Percentiles rank a stretch among this genome's conserved stretches.
Evolutionary conservation across 35 echinoderm and acorn worm genomes (phyloP).

Genomic region (Amphiura filiformis): DNA sequence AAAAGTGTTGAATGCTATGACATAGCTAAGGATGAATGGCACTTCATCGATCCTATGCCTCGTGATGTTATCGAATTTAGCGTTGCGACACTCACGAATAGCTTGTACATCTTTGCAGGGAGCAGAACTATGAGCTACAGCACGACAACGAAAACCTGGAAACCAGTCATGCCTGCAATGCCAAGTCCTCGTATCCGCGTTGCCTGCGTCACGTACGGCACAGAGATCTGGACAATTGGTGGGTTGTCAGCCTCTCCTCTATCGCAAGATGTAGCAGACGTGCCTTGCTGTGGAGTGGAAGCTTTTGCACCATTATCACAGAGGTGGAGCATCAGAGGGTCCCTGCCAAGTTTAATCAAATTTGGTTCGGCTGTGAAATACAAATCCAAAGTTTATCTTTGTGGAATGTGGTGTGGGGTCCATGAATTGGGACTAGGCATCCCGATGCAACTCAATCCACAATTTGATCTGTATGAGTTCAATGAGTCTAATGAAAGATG

Average conservation of each 20-base stretch:
- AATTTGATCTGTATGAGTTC: conserved; percentile 57
- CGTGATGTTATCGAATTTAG: conserved; percentile 71
- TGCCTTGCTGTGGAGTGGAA: conserved; percentile 50
- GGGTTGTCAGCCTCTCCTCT: conserved; percentile 31
- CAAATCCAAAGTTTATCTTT: conserved; percentile 44
- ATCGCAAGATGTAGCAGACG: conserved; percentile 18
- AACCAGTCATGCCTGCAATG: conserved; percentile 54
- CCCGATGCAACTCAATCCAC: conserved; percentile 46
- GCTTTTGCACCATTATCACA: conserved; percentile 31
- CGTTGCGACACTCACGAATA: conserved; percentile 37
- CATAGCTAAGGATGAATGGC: conserved; percentile 63
- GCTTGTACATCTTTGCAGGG: conserved; percentile 69
- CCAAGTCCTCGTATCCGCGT: conserved; percentile 42
- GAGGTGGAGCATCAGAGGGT: conserved; percentile 25
- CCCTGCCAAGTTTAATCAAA: conserved; percentile 39
- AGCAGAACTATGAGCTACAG: conserved; percentile 79
- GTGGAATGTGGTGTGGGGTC: conserved; percentile 64
- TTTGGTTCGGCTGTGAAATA: conserved; percentile 52
- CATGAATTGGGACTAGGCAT: conserved; percentile 62
- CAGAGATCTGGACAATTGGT: conserved; percentile 71
- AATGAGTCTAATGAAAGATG: conserved; percentile 18
- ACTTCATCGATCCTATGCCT: conserved; percentile 60
- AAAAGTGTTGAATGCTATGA: conserved; percentile 77
- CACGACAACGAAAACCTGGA: conserved; percentile 54
- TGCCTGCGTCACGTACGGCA: conserved; percentile 19